Conservation (phyloP, 1,140 invertebrate species). For the Papilio glaucus region DNA sequence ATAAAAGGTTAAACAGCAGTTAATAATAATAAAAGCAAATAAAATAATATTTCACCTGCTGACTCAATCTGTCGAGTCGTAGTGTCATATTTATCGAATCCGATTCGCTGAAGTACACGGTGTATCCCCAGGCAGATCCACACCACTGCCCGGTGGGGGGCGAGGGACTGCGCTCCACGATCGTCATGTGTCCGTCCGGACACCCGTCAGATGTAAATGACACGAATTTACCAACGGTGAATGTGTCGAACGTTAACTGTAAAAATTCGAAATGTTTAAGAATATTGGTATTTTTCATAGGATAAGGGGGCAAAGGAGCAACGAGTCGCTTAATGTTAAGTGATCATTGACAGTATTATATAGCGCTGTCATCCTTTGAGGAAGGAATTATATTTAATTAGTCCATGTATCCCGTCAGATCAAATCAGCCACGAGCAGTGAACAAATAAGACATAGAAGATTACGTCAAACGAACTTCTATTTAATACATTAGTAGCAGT, state of each 20-base stretch:
- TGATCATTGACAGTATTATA: too few species aligned
- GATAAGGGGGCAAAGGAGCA: too few species aligned
- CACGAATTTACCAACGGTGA: slow-evolving; percentile 89
- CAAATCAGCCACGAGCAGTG: too few species aligned
- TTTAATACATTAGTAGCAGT: too few species aligned
- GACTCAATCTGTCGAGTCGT: slow-evolving; percentile 87
- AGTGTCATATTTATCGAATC: slow-evolving; percentile 90
- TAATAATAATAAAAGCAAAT: too few species aligned
- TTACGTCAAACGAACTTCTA: too few species aligned
- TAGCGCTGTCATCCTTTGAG: too few species aligned
- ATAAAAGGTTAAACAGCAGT: too few species aligned
- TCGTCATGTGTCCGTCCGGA: slow-evolving; percentile 91
- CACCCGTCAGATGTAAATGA: slow-evolving; percentile 91
- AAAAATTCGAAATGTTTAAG: slow-evolving; percentile 48
- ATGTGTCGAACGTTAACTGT: slow-evolving; percentile 90
- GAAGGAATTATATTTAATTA: not conserved
- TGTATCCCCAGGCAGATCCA: slow-evolving; percentile 92
- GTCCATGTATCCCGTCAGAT: too few species aligned
- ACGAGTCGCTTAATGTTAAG: too few species aligned
- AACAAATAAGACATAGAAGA: too few species aligned
- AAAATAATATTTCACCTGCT: slow-evolving; percentile 84
- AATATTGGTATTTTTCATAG: too few species aligned
- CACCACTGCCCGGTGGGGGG: slow-evolving; percentile 92
- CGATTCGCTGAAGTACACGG: slow-evolving; percentile 93
- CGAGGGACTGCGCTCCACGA: slow-evolving; percentile 88